Conservation (phyloP, 2,888 invertebrate genomes). For the Chrysomela aeneicollis region DNA sequence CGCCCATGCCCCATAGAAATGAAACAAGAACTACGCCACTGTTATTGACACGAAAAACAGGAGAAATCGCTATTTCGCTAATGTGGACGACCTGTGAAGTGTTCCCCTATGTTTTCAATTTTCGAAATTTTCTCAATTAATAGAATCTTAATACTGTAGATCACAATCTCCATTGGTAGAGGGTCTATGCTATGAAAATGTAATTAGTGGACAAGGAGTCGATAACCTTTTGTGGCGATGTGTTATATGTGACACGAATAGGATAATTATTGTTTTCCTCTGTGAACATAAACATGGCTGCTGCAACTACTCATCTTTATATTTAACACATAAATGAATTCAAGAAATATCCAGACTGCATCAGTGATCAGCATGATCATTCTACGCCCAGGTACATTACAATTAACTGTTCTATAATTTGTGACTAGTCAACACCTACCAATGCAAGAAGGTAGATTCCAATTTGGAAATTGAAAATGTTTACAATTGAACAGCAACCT, state of each 20-base stretch:
- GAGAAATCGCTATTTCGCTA: constrained; percentile 18
- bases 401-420: background rate
- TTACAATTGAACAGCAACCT: constrained; percentile 7
- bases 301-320: constrained; percentile 49
- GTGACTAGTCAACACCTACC: background rate
- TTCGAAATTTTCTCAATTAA: constrained; percentile 10
- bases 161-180: background rate
- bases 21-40: constrained; percentile 5
- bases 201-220: constrained; percentile 12
- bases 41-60: constrained; percentile 14
- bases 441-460: background rate
- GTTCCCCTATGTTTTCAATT: constrained; percentile 21
- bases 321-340: constrained; percentile 44
- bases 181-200: background rate
- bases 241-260: constrained; percentile 10
- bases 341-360: constrained; percentile 36
- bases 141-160: background rate
- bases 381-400: constrained; percentile 56
- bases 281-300: constrained; percentile 60
- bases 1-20: too few relatives aligned
- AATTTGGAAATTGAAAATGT: constrained; percentile 11
- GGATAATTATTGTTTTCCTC: constrained; percentile 45
- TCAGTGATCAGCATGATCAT: constrained; percentile 51
- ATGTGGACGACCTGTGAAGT: constrained; percentile 6
- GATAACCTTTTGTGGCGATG: constrained; percentile 7